Conservation (phyloP, 2,113 vertebrate genomes). For the Rhineura floridana region DNA sequence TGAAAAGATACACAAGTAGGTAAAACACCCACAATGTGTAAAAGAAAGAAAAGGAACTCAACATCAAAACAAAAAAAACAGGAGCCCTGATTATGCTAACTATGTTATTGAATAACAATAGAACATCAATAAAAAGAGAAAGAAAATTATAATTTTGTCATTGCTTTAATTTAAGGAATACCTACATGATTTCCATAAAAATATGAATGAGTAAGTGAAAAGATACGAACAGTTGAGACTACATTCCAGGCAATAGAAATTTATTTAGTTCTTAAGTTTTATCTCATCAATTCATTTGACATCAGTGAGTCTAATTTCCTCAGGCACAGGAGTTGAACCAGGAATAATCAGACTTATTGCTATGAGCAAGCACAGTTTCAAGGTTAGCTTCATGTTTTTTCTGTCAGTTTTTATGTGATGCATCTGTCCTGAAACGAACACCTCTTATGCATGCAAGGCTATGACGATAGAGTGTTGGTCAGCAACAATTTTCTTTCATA, state of each 20-base stretch:
- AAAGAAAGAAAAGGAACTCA: background rate
- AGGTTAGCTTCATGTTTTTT: conserved; percentile 14
- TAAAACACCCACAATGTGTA: background rate
- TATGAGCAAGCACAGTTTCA: conserved; percentile 3
- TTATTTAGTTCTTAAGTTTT: background rate
- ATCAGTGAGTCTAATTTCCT: background rate
- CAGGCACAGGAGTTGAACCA: background rate
- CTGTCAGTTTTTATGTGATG: background rate
- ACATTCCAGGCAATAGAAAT: background rate
- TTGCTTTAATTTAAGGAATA: conserved; percentile 24
- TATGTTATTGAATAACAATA: background rate
- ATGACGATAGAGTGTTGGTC: background rate
- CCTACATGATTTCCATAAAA: background rate
- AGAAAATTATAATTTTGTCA: background rate
- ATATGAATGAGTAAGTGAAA: background rate
- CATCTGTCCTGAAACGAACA: conserved; percentile 32
- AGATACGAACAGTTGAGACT: conserved; percentile 5
- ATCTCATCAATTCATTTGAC: conserved; percentile 18
- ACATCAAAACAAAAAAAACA: background rate
- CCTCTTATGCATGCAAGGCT: background rate
- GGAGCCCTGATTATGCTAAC: background rate
- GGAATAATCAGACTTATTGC: conserved; percentile 7
- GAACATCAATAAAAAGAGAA: background rate
- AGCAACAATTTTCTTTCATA: background rate
- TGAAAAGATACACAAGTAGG: background rate